A percentile compares a stretch with the other conserved stretches of the same genome.
These are phyloP conservation scores for Trachops cirrhosus DNA, from an alignment of 2,797 vertebrate species.

Conservation along the genomic window DNA sequence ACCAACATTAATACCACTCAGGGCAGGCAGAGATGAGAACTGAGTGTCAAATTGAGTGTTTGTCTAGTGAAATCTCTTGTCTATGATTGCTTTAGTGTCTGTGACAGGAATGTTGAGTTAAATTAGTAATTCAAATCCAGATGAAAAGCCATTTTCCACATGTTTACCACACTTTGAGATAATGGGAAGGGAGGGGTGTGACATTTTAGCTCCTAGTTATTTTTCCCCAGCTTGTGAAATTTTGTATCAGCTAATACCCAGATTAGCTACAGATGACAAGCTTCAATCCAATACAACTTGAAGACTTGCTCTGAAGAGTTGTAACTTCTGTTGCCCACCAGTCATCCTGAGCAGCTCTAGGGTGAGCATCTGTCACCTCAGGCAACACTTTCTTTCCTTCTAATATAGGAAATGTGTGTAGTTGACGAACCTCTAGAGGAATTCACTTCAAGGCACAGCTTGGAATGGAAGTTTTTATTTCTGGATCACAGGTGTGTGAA, in stretches of 20 bases:
- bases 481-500: slow-evolving; percentile 88
- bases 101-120: not conserved
- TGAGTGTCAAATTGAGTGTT: not conserved
- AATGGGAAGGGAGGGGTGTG: slow-evolving; percentile 20
- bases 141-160: slow-evolving; percentile 31
- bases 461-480: slow-evolving; percentile 90
- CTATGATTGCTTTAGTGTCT: not conserved
- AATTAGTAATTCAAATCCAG: not conserved
- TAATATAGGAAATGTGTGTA: slow-evolving; percentile 86
- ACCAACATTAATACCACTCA: fast-evolving
- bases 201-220: slow-evolving; percentile 42
- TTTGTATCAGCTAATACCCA: slow-evolving; percentile 57
- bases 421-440: slow-evolving; percentile 87
- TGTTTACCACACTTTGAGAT: slow-evolving; percentile 18
- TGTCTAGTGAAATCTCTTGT: not conserved
- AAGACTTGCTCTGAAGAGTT: slow-evolving; percentile 34
- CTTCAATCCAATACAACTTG: not conserved
- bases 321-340: not conserved
- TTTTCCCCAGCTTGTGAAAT: slow-evolving; percentile 53
- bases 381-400: slow-evolving; percentile 66
- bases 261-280: slow-evolving; percentile 50
- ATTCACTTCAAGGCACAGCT: slow-evolving; percentile 89
- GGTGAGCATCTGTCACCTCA: not conserved
- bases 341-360: slow-evolving; percentile 38
- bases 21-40: not conserved